Base-by-base conservation (phyloP, 2,888 invertebrate genomes). In the Morpho helenor region DNA sequence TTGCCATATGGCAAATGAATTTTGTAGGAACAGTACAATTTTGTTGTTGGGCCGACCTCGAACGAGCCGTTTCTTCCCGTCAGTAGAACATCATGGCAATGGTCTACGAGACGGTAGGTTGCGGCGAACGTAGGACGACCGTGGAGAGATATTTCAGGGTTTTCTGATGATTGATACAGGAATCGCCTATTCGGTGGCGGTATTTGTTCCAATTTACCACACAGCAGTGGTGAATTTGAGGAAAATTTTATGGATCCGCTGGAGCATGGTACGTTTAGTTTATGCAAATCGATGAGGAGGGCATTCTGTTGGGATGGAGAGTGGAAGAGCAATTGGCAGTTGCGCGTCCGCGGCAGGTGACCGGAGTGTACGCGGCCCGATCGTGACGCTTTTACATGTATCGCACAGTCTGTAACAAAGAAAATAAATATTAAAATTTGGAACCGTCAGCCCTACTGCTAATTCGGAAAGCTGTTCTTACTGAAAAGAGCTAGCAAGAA, bases 1-100 rank as follows among this genome's bases (percentile, higher is more conserved):
- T 94, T 93, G 3, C 95, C 95, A 72, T 93, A 94, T 2, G 95
- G 95, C 68, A 95, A 78, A 72, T 94, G 93, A 55, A 95, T 93
- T 67, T 91, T 90, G 77, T 94, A 95, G 31, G 94, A 94, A 78
- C 95, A 95, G 66, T 92, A 84, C 39, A 94, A 79, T 49, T 92
- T 91, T 9, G 88, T 83, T 1, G 88, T 91, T 7, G 93, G 93
- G 66, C 92, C 92, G 74, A 94, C 87, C 75, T 93, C 93, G 84
- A 93, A 93, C 71, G 93, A 92, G 73, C 93, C 94, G 84, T 93
- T 94, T 66, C 91, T 90, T 55, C 88, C 86, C 67, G 92, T 91
- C 66, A 94, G 91, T 43, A 94, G 93, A 65, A 94, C 92, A 77
- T 94, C 93, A 76, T 94, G 94, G 71, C 95, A 95, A 75, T 93